Evolutionary conservation across 1,140 invertebrate genomes (phyloP).

Genomic region (Drosophila albomicans): DNA sequence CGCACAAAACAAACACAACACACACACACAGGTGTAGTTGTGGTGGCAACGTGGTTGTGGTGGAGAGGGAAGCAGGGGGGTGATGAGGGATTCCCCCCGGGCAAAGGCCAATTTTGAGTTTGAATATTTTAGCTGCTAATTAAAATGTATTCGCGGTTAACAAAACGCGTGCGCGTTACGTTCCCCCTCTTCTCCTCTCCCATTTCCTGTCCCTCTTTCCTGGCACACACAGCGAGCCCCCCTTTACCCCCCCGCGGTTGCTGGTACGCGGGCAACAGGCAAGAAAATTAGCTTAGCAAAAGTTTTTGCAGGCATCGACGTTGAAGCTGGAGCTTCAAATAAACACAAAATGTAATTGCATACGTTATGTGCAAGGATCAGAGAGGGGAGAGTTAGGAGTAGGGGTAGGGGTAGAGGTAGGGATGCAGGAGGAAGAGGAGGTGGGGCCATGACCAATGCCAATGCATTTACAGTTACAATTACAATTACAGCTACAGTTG

Average conservation of each 20-base stretch:
- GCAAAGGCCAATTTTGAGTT: constrained; percentile 80
- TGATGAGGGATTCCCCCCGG: constrained; percentile 25
- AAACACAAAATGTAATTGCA: constrained; percentile 77
- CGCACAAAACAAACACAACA: constrained; percentile 40
- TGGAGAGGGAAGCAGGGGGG: background rate
- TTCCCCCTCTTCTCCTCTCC: background rate
- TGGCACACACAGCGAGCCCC: no score
- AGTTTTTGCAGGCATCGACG: constrained; percentile 45
- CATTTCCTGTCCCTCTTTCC: background rate
- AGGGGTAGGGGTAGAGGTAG: background rate
- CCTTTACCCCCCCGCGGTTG: background rate
- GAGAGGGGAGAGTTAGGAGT: background rate
- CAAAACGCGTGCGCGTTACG: constrained; percentile 60
- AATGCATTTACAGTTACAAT: constrained; percentile 30
- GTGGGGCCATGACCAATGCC: background rate
- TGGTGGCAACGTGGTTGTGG: constrained; percentile 4
- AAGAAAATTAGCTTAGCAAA: constrained; percentile 49
- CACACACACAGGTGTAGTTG: constrained; percentile 16
- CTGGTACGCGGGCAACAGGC: background rate
- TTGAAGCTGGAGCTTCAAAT: constrained; percentile 64
- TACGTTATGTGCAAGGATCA: background rate
- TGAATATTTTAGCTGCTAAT: constrained; percentile 82
- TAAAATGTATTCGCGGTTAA: constrained; percentile 82
- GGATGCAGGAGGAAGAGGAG: background rate
- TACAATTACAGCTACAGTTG: constrained; percentile 23